Base-by-base conservation (phyloP, 2,888 invertebrate genomes). In the Hirtodrosophila duncani region DNA sequence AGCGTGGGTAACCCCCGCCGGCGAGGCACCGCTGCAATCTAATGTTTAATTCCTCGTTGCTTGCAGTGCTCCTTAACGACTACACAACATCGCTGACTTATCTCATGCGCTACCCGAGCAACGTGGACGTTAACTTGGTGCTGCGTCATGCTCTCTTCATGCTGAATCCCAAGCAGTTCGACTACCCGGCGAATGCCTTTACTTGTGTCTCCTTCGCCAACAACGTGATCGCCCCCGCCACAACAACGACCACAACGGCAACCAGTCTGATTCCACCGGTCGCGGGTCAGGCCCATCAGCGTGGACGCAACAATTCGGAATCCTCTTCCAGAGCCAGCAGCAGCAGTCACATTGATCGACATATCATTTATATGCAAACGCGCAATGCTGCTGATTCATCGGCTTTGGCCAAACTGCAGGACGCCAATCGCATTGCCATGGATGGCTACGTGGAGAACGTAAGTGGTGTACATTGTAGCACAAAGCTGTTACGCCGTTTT, bases 91-190 rank as follows among this genome's bases (percentile, higher is more conserved):
- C 91, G 70, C 87, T 92, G 43, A 90, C 89, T 17, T 88, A 89
- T 66, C 86, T 93, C 42, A 92, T 93, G 92, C 87, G 90, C 38
- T 92, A 91, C 84, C 92, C 92, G 1, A 88, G 88, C 5, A 89
- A 90, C 37, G 88, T 89, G 13, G 92, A 92, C 78, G 89, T 92
- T 1, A 88, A 88, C 48, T 86, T 89, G 68, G 89, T 92, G 68
- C 88, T 92, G 30, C 88, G 89, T 31, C 89, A 91, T 75, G 91
- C 92, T 1, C 84, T 92, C 3, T 85, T 88, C 59, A 87, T 89
- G 82, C 84, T 85, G 58, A 84, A 85, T 60, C 88, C 89, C 4
- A 81, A 87, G 62, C 84, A 82, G 64, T 87, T 86, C 27, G 83
- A 85, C 23, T 80, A 82, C 7, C 87, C 86, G 3, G 46, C 63